phyloP scores from a whole-genome alignment of 1,140 invertebrate species.

The Oedothorax gibbosus region DNA sequence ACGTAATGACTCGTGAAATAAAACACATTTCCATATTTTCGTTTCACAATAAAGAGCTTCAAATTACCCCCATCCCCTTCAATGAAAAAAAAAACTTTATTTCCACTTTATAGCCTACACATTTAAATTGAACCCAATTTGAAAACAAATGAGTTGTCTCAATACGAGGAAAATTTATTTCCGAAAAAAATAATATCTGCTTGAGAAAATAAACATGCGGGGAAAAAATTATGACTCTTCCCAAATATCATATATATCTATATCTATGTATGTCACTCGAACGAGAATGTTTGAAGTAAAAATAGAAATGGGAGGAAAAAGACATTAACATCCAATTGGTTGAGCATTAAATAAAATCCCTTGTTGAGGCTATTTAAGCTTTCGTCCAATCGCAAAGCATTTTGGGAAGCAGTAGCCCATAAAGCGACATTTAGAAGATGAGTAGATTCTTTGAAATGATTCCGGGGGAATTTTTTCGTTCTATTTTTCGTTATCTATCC shows the following conservation, averaged over 20 bases:
- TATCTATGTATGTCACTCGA: too few species aligned
- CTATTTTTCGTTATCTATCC: constrained; percentile 7
- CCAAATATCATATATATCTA: too few species aligned
- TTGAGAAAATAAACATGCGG: constrained; percentile 47
- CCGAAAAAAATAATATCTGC: constrained; percentile 26
- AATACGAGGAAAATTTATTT: constrained; percentile 29
- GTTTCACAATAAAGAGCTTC: neutral
- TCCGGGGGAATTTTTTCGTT: constrained; percentile 50
- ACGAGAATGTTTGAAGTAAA: constrained; percentile 6
- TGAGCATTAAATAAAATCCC: constrained; percentile 59
- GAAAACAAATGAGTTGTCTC: constrained; percentile 58
- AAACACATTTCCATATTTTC: constrained; percentile 25
- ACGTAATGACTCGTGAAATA: constrained; percentile 47
- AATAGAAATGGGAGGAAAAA: constrained; percentile 36
- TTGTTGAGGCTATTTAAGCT: constrained; percentile 57
- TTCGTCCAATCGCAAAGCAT: constrained; percentile 49
- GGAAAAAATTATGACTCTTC: constrained; percentile 37
- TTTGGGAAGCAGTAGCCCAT: constrained; percentile 55
- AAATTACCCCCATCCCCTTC: neutral
- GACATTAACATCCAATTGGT: constrained; percentile 61
- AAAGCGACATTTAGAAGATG: constrained; percentile 55
- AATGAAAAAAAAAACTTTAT: neutral
- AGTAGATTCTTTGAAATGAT: constrained; percentile 48
- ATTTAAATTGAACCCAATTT: constrained; percentile 56
- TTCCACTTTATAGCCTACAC: constrained; percentile 3